Conservation (phyloP, 2,888 invertebrate genomes). For the Idaea dimidiata region DNA sequence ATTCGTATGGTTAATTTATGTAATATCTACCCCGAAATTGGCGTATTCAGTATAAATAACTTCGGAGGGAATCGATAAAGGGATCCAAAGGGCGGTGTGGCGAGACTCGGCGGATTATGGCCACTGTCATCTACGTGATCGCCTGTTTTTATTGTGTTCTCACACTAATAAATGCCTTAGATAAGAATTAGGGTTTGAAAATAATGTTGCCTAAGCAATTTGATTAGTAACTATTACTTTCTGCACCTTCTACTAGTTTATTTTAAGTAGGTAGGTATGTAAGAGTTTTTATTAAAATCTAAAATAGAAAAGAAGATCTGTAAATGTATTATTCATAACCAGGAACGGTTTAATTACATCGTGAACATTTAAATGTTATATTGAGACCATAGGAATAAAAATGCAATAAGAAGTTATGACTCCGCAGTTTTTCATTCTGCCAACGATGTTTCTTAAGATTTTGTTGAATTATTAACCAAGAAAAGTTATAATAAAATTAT, state of each 20-base stretch:
- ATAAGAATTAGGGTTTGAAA: slow-evolving; percentile 32
- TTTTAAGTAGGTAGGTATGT: neutral
- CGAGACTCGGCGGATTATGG: slow-evolving; percentile 35
- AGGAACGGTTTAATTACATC: slow-evolving; percentile 18
- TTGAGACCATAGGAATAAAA: slow-evolving; percentile 18
- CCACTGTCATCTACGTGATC: slow-evolving; percentile 49
- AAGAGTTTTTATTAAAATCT: neutral
- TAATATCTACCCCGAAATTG: slow-evolving; percentile 11
- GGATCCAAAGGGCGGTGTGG: slow-evolving; percentile 27
- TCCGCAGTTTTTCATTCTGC: slow-evolving; percentile 6
- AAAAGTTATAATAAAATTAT: no score
- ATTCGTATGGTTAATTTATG: slow-evolving; percentile 11
- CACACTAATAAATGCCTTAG: slow-evolving; percentile 32
- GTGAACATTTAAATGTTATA: slow-evolving; percentile 20
- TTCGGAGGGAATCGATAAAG: slow-evolving; percentile 25
- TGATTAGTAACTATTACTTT: no score
- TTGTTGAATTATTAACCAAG: neutral
- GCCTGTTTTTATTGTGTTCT: slow-evolving; percentile 43
- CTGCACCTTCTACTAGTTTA: no score
- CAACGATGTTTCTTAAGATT: neutral
- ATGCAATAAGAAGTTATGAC: slow-evolving; percentile 21
- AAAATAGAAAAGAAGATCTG: slow-evolving; percentile 10
- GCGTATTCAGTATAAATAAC: slow-evolving; percentile 12
- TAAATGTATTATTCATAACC: slow-evolving; percentile 21
- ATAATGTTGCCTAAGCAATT: neutral